These are phyloP conservation scores for Larimichthys polyactis DNA, from an alignment of 2,113 vertebrate species.

Conservation along the genomic window DNA sequence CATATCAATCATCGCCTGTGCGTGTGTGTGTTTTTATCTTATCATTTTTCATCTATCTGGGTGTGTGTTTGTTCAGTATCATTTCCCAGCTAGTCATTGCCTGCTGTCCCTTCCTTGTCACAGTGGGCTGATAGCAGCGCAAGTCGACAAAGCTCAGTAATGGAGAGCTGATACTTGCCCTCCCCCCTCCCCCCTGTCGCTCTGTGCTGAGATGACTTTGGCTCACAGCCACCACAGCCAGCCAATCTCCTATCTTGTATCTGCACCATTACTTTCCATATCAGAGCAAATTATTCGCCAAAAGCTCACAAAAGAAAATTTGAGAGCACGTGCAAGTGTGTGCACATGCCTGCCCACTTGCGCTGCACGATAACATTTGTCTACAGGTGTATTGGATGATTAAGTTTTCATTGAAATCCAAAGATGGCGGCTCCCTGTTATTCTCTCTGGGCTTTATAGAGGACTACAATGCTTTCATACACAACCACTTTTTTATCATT, in stretches of 20 bases:
- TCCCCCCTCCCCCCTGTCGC: slow-evolving; percentile 3
- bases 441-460: slow-evolving; percentile 4
- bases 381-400: slow-evolving; percentile 30
- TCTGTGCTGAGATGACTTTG: slow-evolving; percentile 73
- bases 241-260: slow-evolving; percentile 66
- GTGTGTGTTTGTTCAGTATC: slow-evolving; percentile 47
- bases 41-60: slow-evolving; percentile 45
- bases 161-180: slow-evolving; percentile 66
- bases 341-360: not conserved
- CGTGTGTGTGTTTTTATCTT: slow-evolving; percentile 22
- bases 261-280: slow-evolving; percentile 71
- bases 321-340: not conserved
- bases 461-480: slow-evolving; percentile 1
- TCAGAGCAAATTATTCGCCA: slow-evolving; percentile 66
- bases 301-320: slow-evolving; percentile 54
- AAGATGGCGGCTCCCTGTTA: not conserved
- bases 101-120: slow-evolving; percentile 71
- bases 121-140: slow-evolving; percentile 65
- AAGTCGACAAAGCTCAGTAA: slow-evolving; percentile 71
- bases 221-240: slow-evolving; percentile 67
- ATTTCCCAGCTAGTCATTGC: slow-evolving; percentile 59
- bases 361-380: slow-evolving; percentile 5
- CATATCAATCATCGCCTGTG: slow-evolving; percentile 18
- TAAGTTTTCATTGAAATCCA: slow-evolving; percentile 37
- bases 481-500: not conserved